These are phyloP conservation scores for Dendrophyllia cribrosa DNA, from an alignment of 64 coral and sea anemone species.

Conservation along the genomic window DNA sequence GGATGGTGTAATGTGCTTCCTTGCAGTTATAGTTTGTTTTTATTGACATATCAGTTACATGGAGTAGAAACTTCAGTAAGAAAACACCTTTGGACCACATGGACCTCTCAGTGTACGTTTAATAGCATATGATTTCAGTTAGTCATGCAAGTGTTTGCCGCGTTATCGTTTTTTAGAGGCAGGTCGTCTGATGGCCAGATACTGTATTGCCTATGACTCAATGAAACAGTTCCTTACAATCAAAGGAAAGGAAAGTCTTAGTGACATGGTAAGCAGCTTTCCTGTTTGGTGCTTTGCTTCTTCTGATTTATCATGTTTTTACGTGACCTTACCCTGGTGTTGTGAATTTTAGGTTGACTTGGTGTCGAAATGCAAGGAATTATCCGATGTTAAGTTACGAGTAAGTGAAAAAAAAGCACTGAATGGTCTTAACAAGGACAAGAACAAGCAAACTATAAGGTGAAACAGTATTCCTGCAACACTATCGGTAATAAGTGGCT, in stretches of 20 bases:
- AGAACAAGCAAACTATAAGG: slow-evolving; percentile 88
- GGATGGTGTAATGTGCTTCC: too few species aligned
- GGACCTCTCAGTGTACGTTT: too few species aligned
- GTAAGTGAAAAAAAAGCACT: slow-evolving; percentile 87
- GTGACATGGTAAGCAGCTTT: slow-evolving; percentile 75
- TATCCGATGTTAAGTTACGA: slow-evolving; percentile 92
- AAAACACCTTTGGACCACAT: too few species aligned
- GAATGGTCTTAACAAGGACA: slow-evolving; percentile 97
- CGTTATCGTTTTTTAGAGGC: slow-evolving; percentile 55
- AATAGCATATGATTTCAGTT: background rate
- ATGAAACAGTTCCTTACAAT: slow-evolving; percentile 90
- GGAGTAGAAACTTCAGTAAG: too few species aligned
- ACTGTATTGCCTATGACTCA: slow-evolving; percentile 94
- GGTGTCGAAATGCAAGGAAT: slow-evolving; percentile 95
- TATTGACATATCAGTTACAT: too few species aligned
- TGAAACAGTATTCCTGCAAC: background rate
- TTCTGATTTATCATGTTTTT: background rate
- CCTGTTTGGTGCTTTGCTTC: background rate
- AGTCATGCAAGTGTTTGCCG: background rate
- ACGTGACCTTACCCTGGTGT: background rate
- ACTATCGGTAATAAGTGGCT: background rate
- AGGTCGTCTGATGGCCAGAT: slow-evolving; percentile 95
- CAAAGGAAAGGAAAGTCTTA: slow-evolving; percentile 77
- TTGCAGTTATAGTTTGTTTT: too few species aligned
- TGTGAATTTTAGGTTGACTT: slow-evolving; percentile 67